Evolutionary conservation across 2,888 invertebrate genomes (phyloP), one percentile per base, ranked within the genome.

Genomic region (Habroteleia sp.): DNA sequence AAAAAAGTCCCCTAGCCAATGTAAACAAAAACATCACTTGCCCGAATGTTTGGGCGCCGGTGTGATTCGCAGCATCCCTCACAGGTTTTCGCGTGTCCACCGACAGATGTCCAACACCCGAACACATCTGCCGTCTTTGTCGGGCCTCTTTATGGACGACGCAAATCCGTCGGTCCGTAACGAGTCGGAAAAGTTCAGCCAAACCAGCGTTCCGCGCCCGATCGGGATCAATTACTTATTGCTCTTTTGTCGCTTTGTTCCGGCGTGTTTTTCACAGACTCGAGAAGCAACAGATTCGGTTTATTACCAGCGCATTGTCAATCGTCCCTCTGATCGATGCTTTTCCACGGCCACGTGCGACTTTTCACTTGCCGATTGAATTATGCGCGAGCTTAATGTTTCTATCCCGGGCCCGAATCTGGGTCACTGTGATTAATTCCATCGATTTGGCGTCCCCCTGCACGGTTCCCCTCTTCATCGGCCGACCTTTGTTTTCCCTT

Each of bases 11-110:
- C 8, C n/a, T 16, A 17, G 3, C 3, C 20, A 4, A 13, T 5
- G 3, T 3, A 48, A 39, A 39, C 20, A 29, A 25, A 39, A 33
- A 31, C 33, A 50, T 14, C 48, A 35, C 46, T 60, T 35, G 63
- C 25, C 33, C 10, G n/a, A n/a, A n/a, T 54, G 33, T 69, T 69
- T 37, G 42, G 33, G 10, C 23, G 37, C 23, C 46, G 7, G 41
- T 4, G 35, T 46, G 13, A 23, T 29, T 25, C 44, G 73, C 71
- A 75, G 44, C 75, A 71, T 77, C 74, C 75, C 72, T 42, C 52
- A 74, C 81, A 78, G 77, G 58, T 79, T 83, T 85, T 85, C 83
- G 84, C 83, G 81, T 80, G 81, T 80, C 77, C 73, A 48, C 65
- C 81, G 82, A 83, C 85, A 85, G 84, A 84, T 84, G 85, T 83